Evolutionary conservation across 2,797 vertebrate genomes (phyloP).

Genomic region (Lacerta bilineata): DNA sequence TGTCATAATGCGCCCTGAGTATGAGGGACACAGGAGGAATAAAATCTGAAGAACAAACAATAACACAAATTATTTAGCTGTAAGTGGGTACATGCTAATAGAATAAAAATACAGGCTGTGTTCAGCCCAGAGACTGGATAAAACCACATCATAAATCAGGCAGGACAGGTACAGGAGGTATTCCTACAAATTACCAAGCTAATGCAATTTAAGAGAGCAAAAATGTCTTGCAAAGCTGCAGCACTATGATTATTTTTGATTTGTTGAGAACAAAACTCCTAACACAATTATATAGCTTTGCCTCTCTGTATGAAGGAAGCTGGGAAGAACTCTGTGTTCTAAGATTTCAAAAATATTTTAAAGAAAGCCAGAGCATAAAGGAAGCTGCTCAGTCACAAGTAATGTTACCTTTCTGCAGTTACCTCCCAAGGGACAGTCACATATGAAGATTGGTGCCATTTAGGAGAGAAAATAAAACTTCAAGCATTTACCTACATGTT

Average conservation of each 20-base stretch:
- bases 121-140: slow-evolving; percentile 9
- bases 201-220: slow-evolving; percentile 36
- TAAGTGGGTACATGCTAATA: slow-evolving; percentile 13
- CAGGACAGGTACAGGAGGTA: background rate
- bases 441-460: background rate
- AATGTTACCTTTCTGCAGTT: background rate
- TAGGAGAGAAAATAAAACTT: slow-evolving; percentile 6
- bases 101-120: slow-evolving; percentile 10
- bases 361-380: background rate
- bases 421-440: background rate
- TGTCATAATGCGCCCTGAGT: too few relatives aligned
- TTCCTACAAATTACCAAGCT: slow-evolving; percentile 11
- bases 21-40: background rate
- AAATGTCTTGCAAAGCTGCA: slow-evolving; percentile 31
- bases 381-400: background rate
- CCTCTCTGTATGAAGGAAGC: slow-evolving; percentile 3
- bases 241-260: slow-evolving; percentile 11
- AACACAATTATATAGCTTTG: slow-evolving; percentile 21
- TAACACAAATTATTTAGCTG: background rate
- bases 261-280: background rate
- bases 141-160: slow-evolving; percentile 28
- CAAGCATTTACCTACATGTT: background rate
- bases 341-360: slow-evolving; percentile 18
- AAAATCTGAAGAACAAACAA: slow-evolving; percentile 16
- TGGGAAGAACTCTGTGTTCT: slow-evolving; percentile 16